Conservation (phyloP, 2,888 invertebrate genomes). For the Yponomeuta cagnagella region DNA sequence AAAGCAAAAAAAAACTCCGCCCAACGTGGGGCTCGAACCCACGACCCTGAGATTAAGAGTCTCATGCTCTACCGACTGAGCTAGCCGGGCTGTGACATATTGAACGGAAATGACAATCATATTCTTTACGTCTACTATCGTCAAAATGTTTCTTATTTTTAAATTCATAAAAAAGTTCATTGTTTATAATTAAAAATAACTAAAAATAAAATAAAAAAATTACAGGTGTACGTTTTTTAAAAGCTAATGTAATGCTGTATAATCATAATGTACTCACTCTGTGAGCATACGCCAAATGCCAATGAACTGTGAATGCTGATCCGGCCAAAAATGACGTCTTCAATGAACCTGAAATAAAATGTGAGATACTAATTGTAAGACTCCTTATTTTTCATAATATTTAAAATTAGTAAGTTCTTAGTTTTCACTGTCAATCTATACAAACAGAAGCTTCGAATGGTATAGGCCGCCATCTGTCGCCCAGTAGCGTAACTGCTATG, state of each 20-base stretch:
- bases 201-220: too few relatives aligned
- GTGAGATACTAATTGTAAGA: constrained; percentile 15
- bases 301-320: constrained; percentile 90
- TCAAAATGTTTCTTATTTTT: too few relatives aligned
- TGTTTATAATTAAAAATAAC: too few relatives aligned
- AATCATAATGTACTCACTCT: constrained; percentile 75
- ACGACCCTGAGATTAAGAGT: constrained; percentile 81
- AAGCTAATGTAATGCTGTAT: too few relatives aligned
- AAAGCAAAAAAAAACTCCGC: constrained; percentile 13
- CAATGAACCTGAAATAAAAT: constrained; percentile 79
- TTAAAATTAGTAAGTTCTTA: too few relatives aligned
- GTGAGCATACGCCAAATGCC: constrained; percentile 96
- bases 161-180: too few relatives aligned
- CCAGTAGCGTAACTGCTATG: constrained; percentile 23
- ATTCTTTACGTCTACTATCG: background rate
- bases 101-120: background rate
- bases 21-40: constrained; percentile 77
- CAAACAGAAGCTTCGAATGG: background rate
- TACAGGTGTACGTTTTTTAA: too few relatives aligned
- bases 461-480: constrained; percentile 34
- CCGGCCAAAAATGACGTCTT: constrained; percentile 88
- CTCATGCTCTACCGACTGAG: constrained; percentile 78
- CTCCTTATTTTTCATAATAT: too few relatives aligned
- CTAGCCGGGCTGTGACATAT: constrained; percentile 62
- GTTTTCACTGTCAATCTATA: background rate